Conservation (phyloP, 2,888 invertebrate species). For the Trichopoda pennipes region DNA sequence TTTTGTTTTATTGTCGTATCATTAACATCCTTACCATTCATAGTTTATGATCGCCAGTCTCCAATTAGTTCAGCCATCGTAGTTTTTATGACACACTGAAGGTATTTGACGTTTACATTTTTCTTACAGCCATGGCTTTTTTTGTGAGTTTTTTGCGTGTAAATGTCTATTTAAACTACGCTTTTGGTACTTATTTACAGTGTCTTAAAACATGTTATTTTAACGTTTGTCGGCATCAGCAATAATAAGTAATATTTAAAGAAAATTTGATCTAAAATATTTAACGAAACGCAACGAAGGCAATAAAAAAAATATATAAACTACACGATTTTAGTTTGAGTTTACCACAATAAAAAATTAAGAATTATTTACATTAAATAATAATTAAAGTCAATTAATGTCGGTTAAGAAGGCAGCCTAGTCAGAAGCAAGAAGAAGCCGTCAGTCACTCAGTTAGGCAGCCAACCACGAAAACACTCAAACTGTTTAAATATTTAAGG, state of each 20-base stretch:
- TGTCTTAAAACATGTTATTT: conserved; percentile 52
- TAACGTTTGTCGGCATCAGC: conserved; percentile 35
- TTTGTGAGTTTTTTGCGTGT: conserved; percentile 54
- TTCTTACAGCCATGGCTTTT: background rate
- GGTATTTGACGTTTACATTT: no score
- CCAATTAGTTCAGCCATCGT: conserved; percentile 60
- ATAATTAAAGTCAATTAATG: conserved; percentile 58
- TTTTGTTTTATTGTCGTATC: background rate
- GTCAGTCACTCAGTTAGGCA: conserved; percentile 8
- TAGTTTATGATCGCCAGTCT: conserved; percentile 26
- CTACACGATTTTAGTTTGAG: conserved; percentile 14
- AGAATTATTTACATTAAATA: conserved; percentile 57
- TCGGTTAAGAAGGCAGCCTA: conserved; percentile 35
- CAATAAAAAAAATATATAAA: background rate
- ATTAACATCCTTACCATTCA: background rate
- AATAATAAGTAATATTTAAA: background rate
- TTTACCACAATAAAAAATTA: conserved; percentile 29
- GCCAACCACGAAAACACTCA: conserved; percentile 31
- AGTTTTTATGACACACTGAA: no score
- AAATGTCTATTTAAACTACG: conserved; percentile 54
- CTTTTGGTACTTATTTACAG: conserved; percentile 64
- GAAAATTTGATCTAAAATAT: conserved; percentile 28
- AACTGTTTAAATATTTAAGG: background rate
- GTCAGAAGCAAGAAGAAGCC: no score
- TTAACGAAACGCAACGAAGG: conserved; percentile 27